These are phyloP conservation scores for Sitobion miscanthi DNA, from an alignment of 1,140 invertebrate genomes.

Conservation along the genomic window DNA sequence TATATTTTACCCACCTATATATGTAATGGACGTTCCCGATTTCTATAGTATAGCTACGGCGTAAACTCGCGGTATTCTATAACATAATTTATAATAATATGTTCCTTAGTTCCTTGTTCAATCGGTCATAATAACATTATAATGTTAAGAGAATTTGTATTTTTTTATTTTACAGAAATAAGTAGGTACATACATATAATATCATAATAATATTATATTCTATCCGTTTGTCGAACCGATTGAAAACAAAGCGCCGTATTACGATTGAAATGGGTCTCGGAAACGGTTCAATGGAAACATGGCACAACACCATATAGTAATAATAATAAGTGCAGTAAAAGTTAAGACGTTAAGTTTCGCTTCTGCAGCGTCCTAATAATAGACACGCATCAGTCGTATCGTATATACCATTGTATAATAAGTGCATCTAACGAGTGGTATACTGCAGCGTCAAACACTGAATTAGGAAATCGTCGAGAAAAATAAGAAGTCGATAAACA, in stretches of 20 bases:
- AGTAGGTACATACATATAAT: too few species aligned
- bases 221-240: background rate
- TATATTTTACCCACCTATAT: too few species aligned
- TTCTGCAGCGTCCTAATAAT: slow-evolving; percentile 14
- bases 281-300: background rate
- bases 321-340: background rate
- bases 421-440: background rate
- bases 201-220: background rate
- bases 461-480: background rate
- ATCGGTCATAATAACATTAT: background rate
- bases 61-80: too few species aligned
- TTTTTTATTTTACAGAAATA: background rate
- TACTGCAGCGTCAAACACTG: background rate
- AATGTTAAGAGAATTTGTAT: background rate
- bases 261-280: background rate
- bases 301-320: background rate
- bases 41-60: too few species aligned
- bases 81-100: background rate
- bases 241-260: background rate
- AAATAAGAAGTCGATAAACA: background rate
- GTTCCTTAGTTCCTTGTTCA: background rate
- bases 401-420: background rate
- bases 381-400: background rate
- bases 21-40: too few species aligned
- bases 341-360: background rate